phyloP scores from a whole-genome alignment of 1,140 invertebrate genomes.

The Trichoplusia ni region DNA sequence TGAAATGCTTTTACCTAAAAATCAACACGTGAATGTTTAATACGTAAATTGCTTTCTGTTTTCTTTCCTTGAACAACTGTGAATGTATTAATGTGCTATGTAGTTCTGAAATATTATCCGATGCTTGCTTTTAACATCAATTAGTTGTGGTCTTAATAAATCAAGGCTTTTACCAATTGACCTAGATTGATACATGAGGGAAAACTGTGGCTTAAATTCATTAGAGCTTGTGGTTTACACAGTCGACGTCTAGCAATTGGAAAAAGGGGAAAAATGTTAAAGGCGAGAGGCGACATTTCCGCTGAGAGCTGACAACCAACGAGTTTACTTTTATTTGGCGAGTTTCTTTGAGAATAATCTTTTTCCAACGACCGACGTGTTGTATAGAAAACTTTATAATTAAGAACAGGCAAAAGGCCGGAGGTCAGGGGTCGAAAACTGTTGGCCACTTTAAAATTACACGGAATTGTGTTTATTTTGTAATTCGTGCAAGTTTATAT shows the following conservation, averaged over 20 bases:
- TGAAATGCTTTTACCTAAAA: not conserved
- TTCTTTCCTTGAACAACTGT: too few species aligned
- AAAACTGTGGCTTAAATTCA: conserved; percentile 3
- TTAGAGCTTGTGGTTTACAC: conserved; percentile 5
- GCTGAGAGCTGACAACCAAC: conserved; percentile 23
- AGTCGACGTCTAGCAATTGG: conserved; percentile 16
- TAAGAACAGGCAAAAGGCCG: conserved; percentile 6
- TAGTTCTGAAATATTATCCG: not conserved
- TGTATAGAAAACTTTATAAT: conserved; percentile 26
- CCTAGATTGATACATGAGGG: not conserved
- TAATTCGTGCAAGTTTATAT: too few species aligned
- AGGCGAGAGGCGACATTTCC: conserved; percentile 14
- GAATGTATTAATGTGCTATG: too few species aligned
- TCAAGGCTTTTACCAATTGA: not conserved
- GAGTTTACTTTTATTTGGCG: conserved; percentile 22
- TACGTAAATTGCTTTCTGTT: too few species aligned
- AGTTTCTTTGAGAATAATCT: conserved; percentile 28
- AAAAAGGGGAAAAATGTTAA: conserved; percentile 12
- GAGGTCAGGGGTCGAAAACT: not conserved
- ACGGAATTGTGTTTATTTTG: too few species aligned
- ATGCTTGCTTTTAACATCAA: not conserved
- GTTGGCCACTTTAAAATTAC: not conserved
- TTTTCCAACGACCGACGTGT: conserved; percentile 17
- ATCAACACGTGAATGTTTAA: too few species aligned
- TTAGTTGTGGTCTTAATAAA: not conserved